phyloP scores from a whole-genome alignment of 2,888 invertebrate species.

The Andrena minutula region DNA sequence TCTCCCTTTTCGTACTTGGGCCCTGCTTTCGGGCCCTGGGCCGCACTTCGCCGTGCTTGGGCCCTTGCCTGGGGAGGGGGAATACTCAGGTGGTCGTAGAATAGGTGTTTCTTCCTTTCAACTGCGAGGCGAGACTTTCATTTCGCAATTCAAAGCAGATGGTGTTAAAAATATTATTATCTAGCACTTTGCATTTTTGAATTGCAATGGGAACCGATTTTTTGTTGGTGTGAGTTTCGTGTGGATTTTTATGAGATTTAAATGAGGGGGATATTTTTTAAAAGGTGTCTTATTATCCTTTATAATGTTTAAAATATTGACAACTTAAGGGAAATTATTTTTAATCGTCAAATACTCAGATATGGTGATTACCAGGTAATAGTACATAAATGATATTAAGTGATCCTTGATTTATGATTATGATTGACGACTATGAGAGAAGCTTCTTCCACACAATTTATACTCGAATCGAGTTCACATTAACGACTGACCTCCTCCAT shows the following conservation, averaged over 20 bases:
- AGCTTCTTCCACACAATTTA: too few relatives aligned
- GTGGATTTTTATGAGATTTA: not conserved
- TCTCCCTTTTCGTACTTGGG: conserved; percentile 42
- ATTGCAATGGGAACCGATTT: not conserved
- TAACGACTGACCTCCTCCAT: not conserved
- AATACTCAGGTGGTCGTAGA: not conserved
- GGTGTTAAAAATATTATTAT: not conserved
- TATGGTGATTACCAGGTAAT: not conserved
- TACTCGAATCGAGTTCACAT: too few relatives aligned
- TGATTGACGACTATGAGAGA: not conserved
- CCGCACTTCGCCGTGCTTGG: not conserved
- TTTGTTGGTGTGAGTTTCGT: not conserved
- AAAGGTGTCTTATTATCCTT: not conserved
- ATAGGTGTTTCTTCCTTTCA: not conserved
- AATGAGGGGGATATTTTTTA: not conserved
- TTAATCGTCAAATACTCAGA: not conserved
- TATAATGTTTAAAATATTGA: too few relatives aligned
- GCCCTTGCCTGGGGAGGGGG: not conserved
- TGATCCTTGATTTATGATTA: not conserved
- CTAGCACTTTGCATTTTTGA: not conserved
- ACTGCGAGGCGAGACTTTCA: not conserved
- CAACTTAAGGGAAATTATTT: not conserved
- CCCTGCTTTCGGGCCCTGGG: not conserved
- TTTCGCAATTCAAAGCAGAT: not conserved
- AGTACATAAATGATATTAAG: not conserved